phyloP scores from a whole-genome alignment of 2,113 vertebrate genomes.

The Pomatostomus ruficeps region DNA sequence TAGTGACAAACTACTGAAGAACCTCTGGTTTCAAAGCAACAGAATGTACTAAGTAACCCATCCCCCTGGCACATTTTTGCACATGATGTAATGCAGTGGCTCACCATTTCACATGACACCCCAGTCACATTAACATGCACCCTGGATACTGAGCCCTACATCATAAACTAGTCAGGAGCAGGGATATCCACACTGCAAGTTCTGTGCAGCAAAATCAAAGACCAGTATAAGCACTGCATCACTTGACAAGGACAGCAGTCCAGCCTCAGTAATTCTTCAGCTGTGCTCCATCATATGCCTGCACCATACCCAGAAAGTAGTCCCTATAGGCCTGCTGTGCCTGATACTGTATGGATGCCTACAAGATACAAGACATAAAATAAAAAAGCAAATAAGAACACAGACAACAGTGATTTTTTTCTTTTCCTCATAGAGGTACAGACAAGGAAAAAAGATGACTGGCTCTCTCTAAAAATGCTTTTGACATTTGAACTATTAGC shows the following conservation, averaged over 20 bases:
- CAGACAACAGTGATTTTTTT: not conserved
- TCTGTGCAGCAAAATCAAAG: not conserved
- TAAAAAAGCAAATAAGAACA: not conserved
- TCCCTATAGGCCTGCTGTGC: not conserved
- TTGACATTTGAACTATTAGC: not conserved
- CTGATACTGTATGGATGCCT: not conserved
- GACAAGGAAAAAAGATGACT: not conserved
- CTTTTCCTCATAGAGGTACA: not conserved
- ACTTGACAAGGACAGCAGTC: not conserved
- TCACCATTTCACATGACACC: not conserved
- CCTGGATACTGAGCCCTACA: not conserved
- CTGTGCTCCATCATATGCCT: not conserved
- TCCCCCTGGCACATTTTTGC: not conserved
- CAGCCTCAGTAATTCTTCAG: not conserved
- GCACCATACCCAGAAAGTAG: not conserved
- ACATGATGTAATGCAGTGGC: not conserved
- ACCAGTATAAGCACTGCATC: not conserved
- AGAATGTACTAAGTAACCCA: not conserved
- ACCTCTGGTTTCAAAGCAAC: not conserved
- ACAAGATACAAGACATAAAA: not conserved
- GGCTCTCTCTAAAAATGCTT: not conserved
- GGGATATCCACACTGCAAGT: not conserved
- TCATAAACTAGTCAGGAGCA: not conserved
- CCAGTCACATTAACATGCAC: not conserved
- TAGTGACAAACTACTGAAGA: not conserved